Conservation (phyloP, 2,113 vertebrate genomes). For the Lepidiolamprologus cunningtoni region DNA sequence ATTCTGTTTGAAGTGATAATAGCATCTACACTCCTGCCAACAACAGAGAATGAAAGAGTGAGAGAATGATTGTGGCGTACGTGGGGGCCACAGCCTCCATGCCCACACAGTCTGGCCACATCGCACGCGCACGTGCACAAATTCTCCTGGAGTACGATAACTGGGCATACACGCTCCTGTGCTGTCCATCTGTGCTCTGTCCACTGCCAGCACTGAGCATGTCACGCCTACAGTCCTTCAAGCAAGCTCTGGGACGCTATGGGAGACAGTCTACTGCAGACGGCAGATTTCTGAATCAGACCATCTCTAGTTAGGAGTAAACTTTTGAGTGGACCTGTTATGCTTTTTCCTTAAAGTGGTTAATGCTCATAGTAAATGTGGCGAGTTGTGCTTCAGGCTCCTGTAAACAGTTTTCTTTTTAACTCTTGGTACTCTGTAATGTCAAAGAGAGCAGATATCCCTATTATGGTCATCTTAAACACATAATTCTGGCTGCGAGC, state of each 20-base stretch:
- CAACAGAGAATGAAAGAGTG: slow-evolving; percentile 32
- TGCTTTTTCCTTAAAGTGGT: neutral
- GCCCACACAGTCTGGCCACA: slow-evolving; percentile 32
- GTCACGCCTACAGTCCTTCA: slow-evolving; percentile 19
- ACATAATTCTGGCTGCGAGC: neutral
- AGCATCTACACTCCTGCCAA: slow-evolving; percentile 44
- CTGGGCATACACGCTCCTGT: slow-evolving; percentile 31
- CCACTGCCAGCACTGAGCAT: slow-evolving; percentile 36
- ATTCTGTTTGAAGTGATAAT: slow-evolving; percentile 66
- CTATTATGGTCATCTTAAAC: neutral
- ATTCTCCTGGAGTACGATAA: slow-evolving; percentile 8
- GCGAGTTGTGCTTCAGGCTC: neutral
- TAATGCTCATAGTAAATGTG: neutral
- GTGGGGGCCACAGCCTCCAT: slow-evolving; percentile 9
- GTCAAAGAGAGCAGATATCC: neutral
- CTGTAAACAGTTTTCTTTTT: neutral
- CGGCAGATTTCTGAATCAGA: neutral
- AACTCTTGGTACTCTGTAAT: neutral
- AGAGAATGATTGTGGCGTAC: slow-evolving; percentile 36
- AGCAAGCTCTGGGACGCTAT: neutral
- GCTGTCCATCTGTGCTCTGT: slow-evolving; percentile 56
- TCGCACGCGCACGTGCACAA: slow-evolving; percentile 8
- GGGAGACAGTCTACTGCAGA: neutral
- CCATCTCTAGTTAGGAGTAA: neutral
- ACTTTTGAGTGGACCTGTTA: neutral